phyloP scores from a whole-genome alignment of 1,140 invertebrate species.

The Caenorhabditis remanei region DNA sequence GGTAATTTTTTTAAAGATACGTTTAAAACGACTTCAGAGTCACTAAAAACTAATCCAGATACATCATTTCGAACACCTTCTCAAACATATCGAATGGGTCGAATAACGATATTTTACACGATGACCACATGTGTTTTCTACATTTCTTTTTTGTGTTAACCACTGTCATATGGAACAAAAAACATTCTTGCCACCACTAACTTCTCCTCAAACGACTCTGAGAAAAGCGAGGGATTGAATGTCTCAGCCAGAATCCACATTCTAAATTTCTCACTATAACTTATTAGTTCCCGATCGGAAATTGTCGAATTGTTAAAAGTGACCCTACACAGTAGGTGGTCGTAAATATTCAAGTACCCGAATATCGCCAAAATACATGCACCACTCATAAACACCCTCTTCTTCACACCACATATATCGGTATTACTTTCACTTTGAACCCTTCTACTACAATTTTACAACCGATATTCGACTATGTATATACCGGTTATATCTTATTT shows the following conservation, averaged over 20 bases:
- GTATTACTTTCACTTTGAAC: conserved; percentile 24
- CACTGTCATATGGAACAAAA: conserved; percentile 25
- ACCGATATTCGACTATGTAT: conserved; percentile 5
- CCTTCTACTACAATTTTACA: not conserved
- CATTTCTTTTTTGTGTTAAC: conserved; percentile 15
- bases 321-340: conserved; percentile 40
- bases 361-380: conserved; percentile 32
- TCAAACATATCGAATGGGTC: conserved; percentile 35
- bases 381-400: conserved; percentile 31
- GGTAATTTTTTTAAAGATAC: not conserved
- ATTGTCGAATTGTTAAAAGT: not conserved
- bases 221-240: conserved; percentile 42
- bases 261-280: not conserved
- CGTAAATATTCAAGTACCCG: conserved; percentile 52
- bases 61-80: not conserved
- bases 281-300: not conserved
- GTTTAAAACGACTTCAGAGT: not conserved
- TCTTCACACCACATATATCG: not conserved
- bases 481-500: conserved; percentile 8
- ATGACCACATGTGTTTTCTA: conserved; percentile 9
- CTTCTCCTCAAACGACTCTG: conserved; percentile 51
- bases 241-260: not conserved
- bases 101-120: conserved; percentile 34
- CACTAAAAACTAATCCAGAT: not conserved
- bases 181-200: not conserved